These are phyloP conservation scores for Trematomus loennbergii DNA, from an alignment of 2,113 vertebrate species.

Conservation along the genomic window DNA sequence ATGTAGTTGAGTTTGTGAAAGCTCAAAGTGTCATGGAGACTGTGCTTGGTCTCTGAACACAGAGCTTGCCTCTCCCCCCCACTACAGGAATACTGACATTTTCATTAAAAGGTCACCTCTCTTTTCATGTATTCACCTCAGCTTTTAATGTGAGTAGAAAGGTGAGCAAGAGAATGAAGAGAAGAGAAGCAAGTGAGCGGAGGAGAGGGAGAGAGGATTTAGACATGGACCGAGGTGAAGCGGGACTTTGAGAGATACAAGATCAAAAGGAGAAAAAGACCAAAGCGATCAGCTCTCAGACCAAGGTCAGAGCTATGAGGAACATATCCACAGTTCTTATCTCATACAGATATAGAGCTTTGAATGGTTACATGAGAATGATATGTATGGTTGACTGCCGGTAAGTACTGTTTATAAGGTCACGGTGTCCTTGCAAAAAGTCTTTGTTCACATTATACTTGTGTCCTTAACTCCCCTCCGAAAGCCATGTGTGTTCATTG, in stretches of 20 bases:
- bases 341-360: slow-evolving; percentile 58
- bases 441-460: slow-evolving; percentile 15
- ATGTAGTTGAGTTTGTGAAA: slow-evolving; percentile 70
- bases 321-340: slow-evolving; percentile 65
- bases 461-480: neutral
- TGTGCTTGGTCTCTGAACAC: slow-evolving; percentile 58
- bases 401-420: slow-evolving; percentile 14
- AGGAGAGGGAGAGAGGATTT: slow-evolving; percentile 64
- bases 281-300: slow-evolving; percentile 72
- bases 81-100: slow-evolving; percentile 85
- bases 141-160: slow-evolving; percentile 90
- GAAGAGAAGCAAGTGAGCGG: slow-evolving; percentile 74
- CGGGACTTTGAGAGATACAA: slow-evolving; percentile 70
- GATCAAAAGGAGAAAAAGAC: slow-evolving; percentile 76
- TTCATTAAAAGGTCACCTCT: slow-evolving; percentile 91
- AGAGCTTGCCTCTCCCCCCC: slow-evolving; percentile 47
- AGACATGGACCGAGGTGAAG: slow-evolving; percentile 55
- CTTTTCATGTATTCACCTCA: slow-evolving; percentile 88
- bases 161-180: slow-evolving; percentile 78
- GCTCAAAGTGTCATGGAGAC: slow-evolving; percentile 70
- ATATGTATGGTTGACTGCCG: slow-evolving; percentile 28
- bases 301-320: slow-evolving; percentile 64
- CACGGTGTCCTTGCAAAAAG: slow-evolving; percentile 37
- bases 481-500: neutral
- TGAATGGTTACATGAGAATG: slow-evolving; percentile 52